Evolutionary conservation across 2,888 invertebrate species (phyloP), one percentile per base, ranked within the genome.

Genomic region (Stramonita haemastoma): DNA sequence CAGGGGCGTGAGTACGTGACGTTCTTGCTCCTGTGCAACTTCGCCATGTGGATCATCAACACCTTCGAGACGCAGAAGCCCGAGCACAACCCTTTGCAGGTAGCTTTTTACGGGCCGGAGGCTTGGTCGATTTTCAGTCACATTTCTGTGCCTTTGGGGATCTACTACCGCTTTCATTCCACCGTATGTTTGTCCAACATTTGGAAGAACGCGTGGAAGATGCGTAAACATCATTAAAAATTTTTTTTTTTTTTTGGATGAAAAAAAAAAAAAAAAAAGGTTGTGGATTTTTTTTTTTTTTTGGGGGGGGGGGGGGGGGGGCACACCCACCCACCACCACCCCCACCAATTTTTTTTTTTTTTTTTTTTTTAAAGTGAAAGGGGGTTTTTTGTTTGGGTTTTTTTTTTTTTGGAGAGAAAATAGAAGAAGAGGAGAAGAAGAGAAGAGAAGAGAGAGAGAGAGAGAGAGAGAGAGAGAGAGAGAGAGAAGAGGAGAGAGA

Each of bases 21-120:
- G 91, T 99, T 99, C 97, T 97, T 99, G 91, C 97, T 99, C 91
- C 98, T 99, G 95, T 98, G 98, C 96, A 99, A 99, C 96, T 98
- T 99, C 93, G 98, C 99, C 93, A 98, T 99, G 98, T 99, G 99
- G 98, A 97, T 98, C 93, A 98, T 99, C 95, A 98, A 98, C 96
- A 99, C 98, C 77, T 98, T 99, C 95, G 98, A 99, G 96, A 98
- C 98, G 93, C 98, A 98, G 96, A 98, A 98, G 96, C 98, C 98
- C 91, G 97, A 98, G 94, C 98, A 98, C 93, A 98, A 98, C 96
- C 98, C 98, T 92, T 98, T 98, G 83, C 98, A 99, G 96, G 97
- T 98, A 94, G 98, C 98, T 94, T 98, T 98, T 97, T 99, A 98
- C 96, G 99, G 99, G 89, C 98, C 98, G 96, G 97, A 98, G 91